Evolutionary conservation across 2,797 vertebrate species (phyloP).

Genomic region (Scolopax bukidnonensis): DNA sequence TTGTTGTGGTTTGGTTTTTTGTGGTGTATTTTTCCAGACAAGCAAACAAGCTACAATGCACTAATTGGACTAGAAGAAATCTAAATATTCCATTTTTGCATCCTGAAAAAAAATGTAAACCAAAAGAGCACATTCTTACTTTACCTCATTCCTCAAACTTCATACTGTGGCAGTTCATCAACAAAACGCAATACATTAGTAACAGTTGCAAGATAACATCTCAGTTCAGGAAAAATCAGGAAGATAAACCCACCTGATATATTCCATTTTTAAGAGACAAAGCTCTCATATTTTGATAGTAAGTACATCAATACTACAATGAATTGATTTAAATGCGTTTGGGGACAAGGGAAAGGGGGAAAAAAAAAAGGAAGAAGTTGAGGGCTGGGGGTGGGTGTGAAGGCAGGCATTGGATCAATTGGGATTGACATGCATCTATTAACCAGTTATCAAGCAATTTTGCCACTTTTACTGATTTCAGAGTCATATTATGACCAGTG

Average conservation of each 20-base stretch:
- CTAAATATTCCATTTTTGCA: neutral
- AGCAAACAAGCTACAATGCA: neutral
- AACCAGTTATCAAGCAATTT: neutral
- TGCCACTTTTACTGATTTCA: neutral
- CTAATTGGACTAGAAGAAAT: neutral
- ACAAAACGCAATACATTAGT: neutral
- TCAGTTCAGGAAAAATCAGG: neutral
- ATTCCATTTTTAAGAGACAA: neutral
- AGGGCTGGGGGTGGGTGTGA: too few relatives aligned
- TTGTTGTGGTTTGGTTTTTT: too few relatives aligned
- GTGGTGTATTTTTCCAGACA: neutral
- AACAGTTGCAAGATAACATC: neutral
- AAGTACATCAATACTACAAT: neutral
- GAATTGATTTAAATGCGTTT: neutral
- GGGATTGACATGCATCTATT: neutral
- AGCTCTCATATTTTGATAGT: neutral
- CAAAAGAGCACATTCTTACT: accelerated
- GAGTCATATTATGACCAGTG: neutral
- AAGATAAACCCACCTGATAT: neutral
- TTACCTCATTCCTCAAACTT: neutral
- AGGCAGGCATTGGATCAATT: neutral
- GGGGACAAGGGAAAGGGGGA: neutral
- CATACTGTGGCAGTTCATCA: neutral
- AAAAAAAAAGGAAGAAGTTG: neutral
- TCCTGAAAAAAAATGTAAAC: neutral